Evolutionary conservation across 2,888 invertebrate species (phyloP).

Genomic region (Scaptomyza tumidula): DNA sequence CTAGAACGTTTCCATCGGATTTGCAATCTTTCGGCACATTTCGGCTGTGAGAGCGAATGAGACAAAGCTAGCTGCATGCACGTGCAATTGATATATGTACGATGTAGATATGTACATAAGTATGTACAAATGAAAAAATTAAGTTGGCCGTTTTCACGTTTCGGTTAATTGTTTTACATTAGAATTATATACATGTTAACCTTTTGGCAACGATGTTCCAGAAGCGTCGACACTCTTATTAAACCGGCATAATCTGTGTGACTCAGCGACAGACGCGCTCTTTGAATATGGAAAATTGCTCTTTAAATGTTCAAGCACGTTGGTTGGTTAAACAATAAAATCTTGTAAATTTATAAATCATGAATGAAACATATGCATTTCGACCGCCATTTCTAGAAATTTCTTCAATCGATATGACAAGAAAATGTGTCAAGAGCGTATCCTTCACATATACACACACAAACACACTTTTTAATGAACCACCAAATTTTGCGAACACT

Average conservation of each 20-base stretch:
- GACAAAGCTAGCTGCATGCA: conserved; percentile 16
- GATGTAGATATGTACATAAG: background rate
- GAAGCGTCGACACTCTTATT: conserved; percentile 30
- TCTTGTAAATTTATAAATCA: background rate
- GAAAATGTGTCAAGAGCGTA: conserved; percentile 46
- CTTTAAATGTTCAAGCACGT: background rate
- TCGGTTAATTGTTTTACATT: background rate
- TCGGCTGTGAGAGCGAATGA: background rate
- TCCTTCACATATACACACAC: conserved; percentile 7
- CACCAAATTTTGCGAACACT: background rate
- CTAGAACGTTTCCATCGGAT: background rate
- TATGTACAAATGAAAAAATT: background rate
- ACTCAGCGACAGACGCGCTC: conserved; percentile 20
- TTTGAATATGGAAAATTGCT: background rate
- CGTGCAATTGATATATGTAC: conserved; percentile 25
- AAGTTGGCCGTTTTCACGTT: background rate
- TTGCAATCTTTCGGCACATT: background rate
- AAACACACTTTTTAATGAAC: background rate
- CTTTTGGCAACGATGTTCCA: conserved; percentile 12
- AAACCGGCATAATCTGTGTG: conserved; percentile 40
- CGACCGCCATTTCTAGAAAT: conserved; percentile 33
- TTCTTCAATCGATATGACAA: conserved; percentile 50
- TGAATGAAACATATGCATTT: conserved; percentile 32
- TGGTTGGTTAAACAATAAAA: background rate
- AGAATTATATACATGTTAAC: background rate